Conservation (phyloP, 1,140 invertebrate genomes). For the Campodea augens region DNA sequence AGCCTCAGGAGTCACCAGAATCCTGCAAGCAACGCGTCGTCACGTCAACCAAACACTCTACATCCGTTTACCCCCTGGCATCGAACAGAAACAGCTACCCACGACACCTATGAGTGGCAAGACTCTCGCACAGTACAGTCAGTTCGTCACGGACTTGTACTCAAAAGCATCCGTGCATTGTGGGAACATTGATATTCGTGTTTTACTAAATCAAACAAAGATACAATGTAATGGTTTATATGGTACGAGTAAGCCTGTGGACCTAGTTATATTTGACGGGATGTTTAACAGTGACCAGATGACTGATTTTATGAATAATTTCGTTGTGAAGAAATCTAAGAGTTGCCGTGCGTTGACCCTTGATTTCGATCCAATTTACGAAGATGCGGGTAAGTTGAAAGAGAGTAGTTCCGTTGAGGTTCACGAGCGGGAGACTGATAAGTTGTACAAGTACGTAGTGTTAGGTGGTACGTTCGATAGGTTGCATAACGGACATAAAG, state of each 20-base stretch:
- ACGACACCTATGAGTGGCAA: slow-evolving; percentile 23
- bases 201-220: slow-evolving; percentile 33
- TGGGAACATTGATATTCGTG: slow-evolving; percentile 33
- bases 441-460: slow-evolving; percentile 53
- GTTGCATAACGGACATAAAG: slow-evolving; percentile 86
- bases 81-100: slow-evolving; percentile 24
- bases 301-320: slow-evolving; percentile 24
- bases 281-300: slow-evolving; percentile 23
- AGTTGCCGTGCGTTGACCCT: slow-evolving; percentile 22
- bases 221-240: slow-evolving; percentile 25
- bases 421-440: slow-evolving; percentile 15
- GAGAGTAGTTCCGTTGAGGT: slow-evolving; percentile 1
- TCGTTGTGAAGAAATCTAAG: slow-evolving; percentile 22
- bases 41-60: slow-evolving; percentile 43
- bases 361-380: slow-evolving; percentile 13
- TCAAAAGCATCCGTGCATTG: slow-evolving; percentile 10
- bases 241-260: slow-evolving; percentile 31
- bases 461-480: slow-evolving; percentile 92
- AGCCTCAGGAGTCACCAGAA: slow-evolving; percentile 27
- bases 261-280: slow-evolving; percentile 39
- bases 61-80: slow-evolving; percentile 40
- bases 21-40: slow-evolving; percentile 33
- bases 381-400: slow-evolving; percentile 8
- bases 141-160: slow-evolving; percentile 19
- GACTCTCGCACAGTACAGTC: slow-evolving; percentile 12